phyloP scores from a whole-genome alignment of 2,888 invertebrate species.

The Lucinisca nassula region DNA sequence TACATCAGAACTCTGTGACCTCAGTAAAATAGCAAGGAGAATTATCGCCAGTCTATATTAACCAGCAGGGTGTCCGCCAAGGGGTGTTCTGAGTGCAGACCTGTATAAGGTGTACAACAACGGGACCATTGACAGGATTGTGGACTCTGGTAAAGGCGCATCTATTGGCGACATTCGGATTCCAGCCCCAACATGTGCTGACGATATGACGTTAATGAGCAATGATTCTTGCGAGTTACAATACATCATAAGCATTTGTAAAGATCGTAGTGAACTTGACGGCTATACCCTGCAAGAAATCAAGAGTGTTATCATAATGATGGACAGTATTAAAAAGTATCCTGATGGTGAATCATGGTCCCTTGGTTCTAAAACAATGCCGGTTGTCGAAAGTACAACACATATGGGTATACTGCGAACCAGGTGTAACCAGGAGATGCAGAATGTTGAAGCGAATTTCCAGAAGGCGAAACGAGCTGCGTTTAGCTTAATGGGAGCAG shows the following conservation, averaged over 20 bases:
- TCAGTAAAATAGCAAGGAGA: constrained; percentile 23
- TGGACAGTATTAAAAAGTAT: neutral
- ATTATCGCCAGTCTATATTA: neutral
- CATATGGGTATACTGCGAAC: constrained; percentile 10
- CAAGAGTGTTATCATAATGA: neutral
- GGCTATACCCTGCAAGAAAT: neutral
- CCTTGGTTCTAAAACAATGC: neutral
- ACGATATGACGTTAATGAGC: too few species aligned
- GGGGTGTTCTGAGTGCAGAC: constrained; percentile 4
- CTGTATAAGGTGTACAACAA: neutral
- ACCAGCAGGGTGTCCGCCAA: constrained; percentile 26
- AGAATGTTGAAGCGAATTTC: constrained; percentile 5
- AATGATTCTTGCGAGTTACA: neutral
- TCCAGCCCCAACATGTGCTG: neutral
- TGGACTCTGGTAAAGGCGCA: neutral
- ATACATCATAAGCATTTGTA: neutral
- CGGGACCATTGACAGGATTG: neutral
- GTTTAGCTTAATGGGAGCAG: constrained; percentile 17
- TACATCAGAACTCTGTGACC: neutral
- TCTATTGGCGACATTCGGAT: neutral
- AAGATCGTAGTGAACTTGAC: neutral
- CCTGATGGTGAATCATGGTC: neutral
- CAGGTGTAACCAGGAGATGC: neutral
- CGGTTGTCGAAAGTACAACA: neutral
- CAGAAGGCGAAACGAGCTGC: constrained; percentile 16